Percentiles rank a stretch among this genome's conserved stretches.
Conservation (phyloP, 1,140 invertebrate genomes). For the Lamellibrachia luymesi region DNA sequence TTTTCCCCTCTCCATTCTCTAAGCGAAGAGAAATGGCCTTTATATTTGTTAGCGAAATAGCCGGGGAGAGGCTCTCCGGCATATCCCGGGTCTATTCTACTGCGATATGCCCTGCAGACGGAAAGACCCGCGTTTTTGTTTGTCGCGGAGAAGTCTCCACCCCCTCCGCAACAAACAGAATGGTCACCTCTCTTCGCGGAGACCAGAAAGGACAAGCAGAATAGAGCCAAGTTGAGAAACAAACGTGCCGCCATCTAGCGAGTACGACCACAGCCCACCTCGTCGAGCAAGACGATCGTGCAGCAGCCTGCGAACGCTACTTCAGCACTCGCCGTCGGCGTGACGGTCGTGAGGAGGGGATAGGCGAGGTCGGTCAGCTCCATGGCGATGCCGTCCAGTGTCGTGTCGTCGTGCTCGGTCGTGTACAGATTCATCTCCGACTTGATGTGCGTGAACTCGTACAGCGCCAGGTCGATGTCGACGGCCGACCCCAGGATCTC, state of each 20-base stretch:
- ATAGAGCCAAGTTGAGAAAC: neutral
- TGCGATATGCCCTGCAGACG: too few species aligned
- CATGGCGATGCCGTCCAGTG: constrained; percentile 44
- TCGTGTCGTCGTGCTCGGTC: constrained; percentile 30
- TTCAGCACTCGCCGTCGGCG: constrained; percentile 36
- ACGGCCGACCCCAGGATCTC: constrained; percentile 43
- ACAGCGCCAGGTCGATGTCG: constrained; percentile 44
- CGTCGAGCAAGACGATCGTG: constrained; percentile 48
- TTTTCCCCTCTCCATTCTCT: too few species aligned
- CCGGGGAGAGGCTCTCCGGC: too few species aligned
- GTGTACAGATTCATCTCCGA: constrained; percentile 11
- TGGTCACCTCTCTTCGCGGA: too few species aligned
- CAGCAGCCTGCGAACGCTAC: constrained; percentile 49
- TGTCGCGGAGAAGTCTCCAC: too few species aligned
- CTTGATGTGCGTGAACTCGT: constrained; percentile 28
- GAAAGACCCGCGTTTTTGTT: too few species aligned
- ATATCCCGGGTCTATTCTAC: too few species aligned
- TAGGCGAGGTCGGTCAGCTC: constrained; percentile 48
- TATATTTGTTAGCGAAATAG: too few species aligned
- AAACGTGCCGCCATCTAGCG: neutral
- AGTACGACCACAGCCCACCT: constrained; percentile 28
- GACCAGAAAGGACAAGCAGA: too few species aligned
- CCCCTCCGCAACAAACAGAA: too few species aligned
- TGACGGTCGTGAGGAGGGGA: constrained; percentile 39
- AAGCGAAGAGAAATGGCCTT: too few species aligned